Evolutionary conservation across 2,888 invertebrate species (phyloP).

Genomic region (Oscheius sp.): DNA sequence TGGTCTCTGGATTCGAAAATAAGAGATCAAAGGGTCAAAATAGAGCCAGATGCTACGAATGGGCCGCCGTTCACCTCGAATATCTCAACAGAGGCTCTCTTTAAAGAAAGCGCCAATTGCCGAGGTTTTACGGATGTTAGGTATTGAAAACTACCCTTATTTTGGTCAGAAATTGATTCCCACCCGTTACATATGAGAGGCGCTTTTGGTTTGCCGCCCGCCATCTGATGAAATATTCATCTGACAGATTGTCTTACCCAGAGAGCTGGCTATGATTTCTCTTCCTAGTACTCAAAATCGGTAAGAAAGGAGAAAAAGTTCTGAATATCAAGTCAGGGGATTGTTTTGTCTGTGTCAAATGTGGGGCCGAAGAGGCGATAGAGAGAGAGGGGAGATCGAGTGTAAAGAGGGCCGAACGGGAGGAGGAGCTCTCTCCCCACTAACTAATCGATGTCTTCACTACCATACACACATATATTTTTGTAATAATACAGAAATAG

Average conservation of each 20-base stretch:
- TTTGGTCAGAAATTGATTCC: no score
- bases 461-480: not conserved
- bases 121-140: no score
- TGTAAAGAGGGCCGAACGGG: constrained; percentile 24
- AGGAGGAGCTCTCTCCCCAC: not conserved
- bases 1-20: no score
- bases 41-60: no score
- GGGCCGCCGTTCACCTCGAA: no score
- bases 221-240: constrained; percentile 16
- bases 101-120: no score
- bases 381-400: constrained; percentile 3
- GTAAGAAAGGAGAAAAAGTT: not conserved
- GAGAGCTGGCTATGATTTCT: not conserved
- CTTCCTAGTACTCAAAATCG: no score
- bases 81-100: not conserved
- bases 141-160: no score
- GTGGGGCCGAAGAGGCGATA: constrained; percentile 9
- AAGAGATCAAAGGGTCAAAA: no score
- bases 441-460: not conserved
- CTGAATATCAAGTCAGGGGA: not conserved
- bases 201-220: no score
- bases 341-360: constrained; percentile 1
- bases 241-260: constrained; percentile 25
- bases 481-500: not conserved
- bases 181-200: no score